Evolutionary conservation across 2,797 vertebrate species (phyloP), one percentile per base, ranked within the genome.

Genomic region (Sebastes nivosus): DNA sequence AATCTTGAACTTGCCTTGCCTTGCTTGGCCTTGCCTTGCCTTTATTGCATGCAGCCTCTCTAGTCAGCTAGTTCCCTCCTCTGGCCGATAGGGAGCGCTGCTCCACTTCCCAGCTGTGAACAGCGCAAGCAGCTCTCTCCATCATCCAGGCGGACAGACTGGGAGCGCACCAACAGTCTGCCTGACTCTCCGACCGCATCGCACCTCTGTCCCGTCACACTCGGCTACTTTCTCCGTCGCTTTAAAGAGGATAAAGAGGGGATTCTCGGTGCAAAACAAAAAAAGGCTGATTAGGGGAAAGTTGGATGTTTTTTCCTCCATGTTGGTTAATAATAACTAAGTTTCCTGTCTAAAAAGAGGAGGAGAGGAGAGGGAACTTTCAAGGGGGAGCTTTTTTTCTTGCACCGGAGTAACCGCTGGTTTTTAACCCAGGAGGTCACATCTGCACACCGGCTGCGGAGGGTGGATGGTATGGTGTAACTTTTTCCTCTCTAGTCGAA

Each of bases 381-480:
- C 68, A 75, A 75, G 42, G 77, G 54, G 82, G 75, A 86, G 67
- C 82, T 58, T 18, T 87, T 87, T 38, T 72, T 59, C 58, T 54
- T 22, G 57, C 77, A 54, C 65, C 55, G 88, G 89, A 88, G 79
- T 79, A 80, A 32, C 67, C 42, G 58, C 59, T 75, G 80, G 38
- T 59, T 88, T 88, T 72, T 61, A 63, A 60, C 24, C 38, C 38
- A 32, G 81, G 86, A 85, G 86, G 74, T 79, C 77, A 77, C 67
- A 64, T 61, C 85, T 79, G 11, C 72, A 65, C 59, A 72, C 52
- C 67, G 59, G 66, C 66, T 50, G 65, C 46, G 75, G 76, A 57
- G 50, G 77, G 89, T 85, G 90, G 91, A 92, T 90, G 81, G 50
- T 86, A 89, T 83, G 91, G 82, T 92, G 25, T 82, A 93, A 94